Base-by-base conservation (phyloP, 2,888 invertebrate genomes). In the Cepaea hortensis region DNA sequence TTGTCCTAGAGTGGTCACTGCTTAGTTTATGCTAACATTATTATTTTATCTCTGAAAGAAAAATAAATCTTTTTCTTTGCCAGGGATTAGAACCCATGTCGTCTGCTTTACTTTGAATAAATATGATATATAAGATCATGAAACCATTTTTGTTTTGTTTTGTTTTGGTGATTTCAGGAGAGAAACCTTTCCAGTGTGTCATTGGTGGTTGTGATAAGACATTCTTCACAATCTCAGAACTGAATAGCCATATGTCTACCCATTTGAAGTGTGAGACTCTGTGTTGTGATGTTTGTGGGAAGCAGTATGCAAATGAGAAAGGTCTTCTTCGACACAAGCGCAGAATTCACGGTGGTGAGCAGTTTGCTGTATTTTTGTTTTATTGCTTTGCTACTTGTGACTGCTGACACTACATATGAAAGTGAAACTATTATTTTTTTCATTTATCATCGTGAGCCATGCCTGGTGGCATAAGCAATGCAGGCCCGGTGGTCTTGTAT, bases 231-330 rank as follows among this genome's bases (percentile, higher is more conserved):
- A 62, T 72, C 15, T 85, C 81, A 62, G 85, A 81, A 50, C 65
- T 72, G 62, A 85, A 85, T 46, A 72, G 73, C 48, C 85, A 81
- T n/a, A 85, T 61, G 65, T 23, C 48, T 20, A 73, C 61, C 9
- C 85, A 80, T 20, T 5, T 81, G 61, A 85, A 80, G n/a, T 62
- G 20, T 73, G 81, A 81, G 9, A 23, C 75, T 18, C 65, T 75
- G 15, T 55, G 65, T 46, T 85, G 85, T 50, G 85, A 85, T 46
- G 7, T 81, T 1, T 85, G 85, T 85, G 85, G 75, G 3, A 81
- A 81, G 55, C 85, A 81, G 65, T 85, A 73, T 50, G n/a, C 65
- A 15, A 81, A 76, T 81, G 85, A 85, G 75, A 81, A 75, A 81
- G 81, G 85, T 35, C 85, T 85, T 23, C 50, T 62, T 18, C 75